Evolutionary conservation across 2,113 vertebrate species (phyloP).

Genomic region (Semicossyphus pulcher): DNA sequence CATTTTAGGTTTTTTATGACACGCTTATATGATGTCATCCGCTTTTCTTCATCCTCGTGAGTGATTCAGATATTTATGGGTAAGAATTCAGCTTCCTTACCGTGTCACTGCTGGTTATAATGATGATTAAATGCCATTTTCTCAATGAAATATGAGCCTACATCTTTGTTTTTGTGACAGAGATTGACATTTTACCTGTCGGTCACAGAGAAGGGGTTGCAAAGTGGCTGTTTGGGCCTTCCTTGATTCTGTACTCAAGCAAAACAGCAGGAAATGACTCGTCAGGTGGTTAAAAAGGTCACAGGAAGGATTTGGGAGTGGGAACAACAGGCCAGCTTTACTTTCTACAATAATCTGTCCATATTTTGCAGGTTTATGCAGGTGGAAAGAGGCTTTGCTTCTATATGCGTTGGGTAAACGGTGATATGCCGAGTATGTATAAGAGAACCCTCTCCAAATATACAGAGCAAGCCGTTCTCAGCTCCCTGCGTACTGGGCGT

Average conservation of each 20-base stretch:
- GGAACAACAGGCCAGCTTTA: constrained; percentile 24
- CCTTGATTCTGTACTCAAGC: constrained; percentile 20
- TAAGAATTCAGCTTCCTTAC: constrained; percentile 9
- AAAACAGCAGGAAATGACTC: constrained; percentile 42
- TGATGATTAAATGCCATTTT: constrained; percentile 31
- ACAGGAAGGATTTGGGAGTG: constrained; percentile 7
- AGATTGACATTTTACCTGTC: constrained; percentile 30
- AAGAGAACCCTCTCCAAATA: constrained; percentile 59
- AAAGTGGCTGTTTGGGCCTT: constrained; percentile 16
- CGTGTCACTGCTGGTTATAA: constrained; percentile 43
- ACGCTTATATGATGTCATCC: constrained; percentile 20
- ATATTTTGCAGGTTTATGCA: constrained; percentile 59
- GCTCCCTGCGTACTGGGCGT: constrained; percentile 23
- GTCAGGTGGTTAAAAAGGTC: constrained; percentile 23
- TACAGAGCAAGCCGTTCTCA: constrained; percentile 39
- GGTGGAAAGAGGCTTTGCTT: constrained; percentile 34
- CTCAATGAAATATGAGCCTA: constrained; percentile 36
- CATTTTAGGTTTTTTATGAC: constrained; percentile 35
- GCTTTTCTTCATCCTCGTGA: constrained; percentile 38
- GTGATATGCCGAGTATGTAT: constrained; percentile 36
- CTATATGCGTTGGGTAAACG: constrained; percentile 36
- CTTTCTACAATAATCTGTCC: constrained; percentile 46
- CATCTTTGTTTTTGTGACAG: constrained; percentile 7
- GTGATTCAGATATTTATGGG: constrained; percentile 27
- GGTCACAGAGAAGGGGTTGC: neutral